phyloP scores from a whole-genome alignment of 2,888 invertebrate genomes.

The Clanis bilineata region DNA sequence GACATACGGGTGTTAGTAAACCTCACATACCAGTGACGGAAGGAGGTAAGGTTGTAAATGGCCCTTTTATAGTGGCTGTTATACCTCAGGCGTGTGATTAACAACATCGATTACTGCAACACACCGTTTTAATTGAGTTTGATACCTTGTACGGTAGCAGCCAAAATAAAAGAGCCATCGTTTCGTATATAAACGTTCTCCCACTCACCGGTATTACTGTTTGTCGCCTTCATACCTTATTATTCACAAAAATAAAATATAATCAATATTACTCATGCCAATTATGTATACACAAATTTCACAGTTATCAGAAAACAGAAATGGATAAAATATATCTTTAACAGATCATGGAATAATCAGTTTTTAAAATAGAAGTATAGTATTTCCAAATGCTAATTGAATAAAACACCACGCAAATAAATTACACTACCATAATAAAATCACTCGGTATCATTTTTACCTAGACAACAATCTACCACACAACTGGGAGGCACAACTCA shows the following conservation, averaged over 20 bases:
- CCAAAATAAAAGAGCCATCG: conserved; percentile 12
- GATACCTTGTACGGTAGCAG: not conserved
- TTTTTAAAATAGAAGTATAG: not conserved
- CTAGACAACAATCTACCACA: not conserved
- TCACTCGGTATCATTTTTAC: not conserved
- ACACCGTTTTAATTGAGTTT: conserved; percentile 3
- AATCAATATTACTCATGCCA: conserved; percentile 22
- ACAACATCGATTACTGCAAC: conserved; percentile 5
- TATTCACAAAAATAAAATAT: conserved; percentile 69
- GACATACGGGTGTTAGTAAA: conserved; percentile 35
- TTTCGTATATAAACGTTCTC: conserved; percentile 50
- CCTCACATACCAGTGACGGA: conserved; percentile 12
- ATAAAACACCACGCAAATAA: conserved; percentile 4
- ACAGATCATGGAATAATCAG: not conserved
- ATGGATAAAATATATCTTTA: conserved; percentile 18
- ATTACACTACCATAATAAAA: not conserved
- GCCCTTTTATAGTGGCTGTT: conserved; percentile 14
- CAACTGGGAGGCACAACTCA: not conserved
- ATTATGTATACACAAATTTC: conserved; percentile 47
- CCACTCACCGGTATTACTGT: conserved; percentile 72
- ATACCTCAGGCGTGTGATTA: conserved; percentile 14
- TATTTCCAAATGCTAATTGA: too few species aligned
- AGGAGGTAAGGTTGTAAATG: conserved; percentile 14
- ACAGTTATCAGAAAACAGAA: conserved; percentile 37
- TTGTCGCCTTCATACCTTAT: conserved; percentile 66